phyloP scores from a whole-genome alignment of 1,140 invertebrate species.

The Hypothenemus hampei region DNA sequence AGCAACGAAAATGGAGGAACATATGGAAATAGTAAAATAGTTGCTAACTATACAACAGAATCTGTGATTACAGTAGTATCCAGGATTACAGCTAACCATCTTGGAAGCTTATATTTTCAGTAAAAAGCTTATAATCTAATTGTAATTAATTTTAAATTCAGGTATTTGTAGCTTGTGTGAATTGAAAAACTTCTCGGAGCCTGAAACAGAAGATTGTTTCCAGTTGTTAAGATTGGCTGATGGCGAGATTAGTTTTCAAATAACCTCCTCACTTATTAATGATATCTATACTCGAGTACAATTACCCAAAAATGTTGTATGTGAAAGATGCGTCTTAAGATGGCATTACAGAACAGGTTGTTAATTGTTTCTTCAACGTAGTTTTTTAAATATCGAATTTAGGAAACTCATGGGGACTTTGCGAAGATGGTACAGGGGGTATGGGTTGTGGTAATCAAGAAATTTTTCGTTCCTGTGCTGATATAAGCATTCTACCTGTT shows the following conservation, averaged over 20 bases:
- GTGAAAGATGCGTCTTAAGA: constrained; percentile 61
- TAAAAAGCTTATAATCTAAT: constrained; percentile 8
- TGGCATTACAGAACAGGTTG: constrained; percentile 60
- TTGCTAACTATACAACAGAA: constrained; percentile 38
- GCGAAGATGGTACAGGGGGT: constrained; percentile 59
- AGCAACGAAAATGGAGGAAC: constrained; percentile 52
- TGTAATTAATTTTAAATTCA: background rate
- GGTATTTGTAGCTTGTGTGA: constrained; percentile 48
- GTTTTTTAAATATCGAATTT: background rate
- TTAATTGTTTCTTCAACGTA: background rate
- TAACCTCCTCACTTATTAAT: background rate
- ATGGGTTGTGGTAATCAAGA: constrained; percentile 78
- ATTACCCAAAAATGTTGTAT: constrained; percentile 54
- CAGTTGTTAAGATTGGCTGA: constrained; percentile 49
- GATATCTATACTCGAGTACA: constrained; percentile 37
- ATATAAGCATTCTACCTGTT: constrained; percentile 49
- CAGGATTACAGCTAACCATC: constrained; percentile 48
- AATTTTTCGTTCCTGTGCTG: constrained; percentile 78
- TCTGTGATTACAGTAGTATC: constrained; percentile 40
- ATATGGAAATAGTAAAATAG: constrained; percentile 49
- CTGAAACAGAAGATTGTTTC: constrained; percentile 60
- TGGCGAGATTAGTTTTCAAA: constrained; percentile 35
- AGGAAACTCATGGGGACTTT: constrained; percentile 70
- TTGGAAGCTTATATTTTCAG: constrained; percentile 46
- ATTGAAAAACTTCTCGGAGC: constrained; percentile 38